These are phyloP conservation scores for Drosophila persimilis DNA, from an alignment of 1,140 invertebrate genomes.

Conservation along the genomic window DNA sequence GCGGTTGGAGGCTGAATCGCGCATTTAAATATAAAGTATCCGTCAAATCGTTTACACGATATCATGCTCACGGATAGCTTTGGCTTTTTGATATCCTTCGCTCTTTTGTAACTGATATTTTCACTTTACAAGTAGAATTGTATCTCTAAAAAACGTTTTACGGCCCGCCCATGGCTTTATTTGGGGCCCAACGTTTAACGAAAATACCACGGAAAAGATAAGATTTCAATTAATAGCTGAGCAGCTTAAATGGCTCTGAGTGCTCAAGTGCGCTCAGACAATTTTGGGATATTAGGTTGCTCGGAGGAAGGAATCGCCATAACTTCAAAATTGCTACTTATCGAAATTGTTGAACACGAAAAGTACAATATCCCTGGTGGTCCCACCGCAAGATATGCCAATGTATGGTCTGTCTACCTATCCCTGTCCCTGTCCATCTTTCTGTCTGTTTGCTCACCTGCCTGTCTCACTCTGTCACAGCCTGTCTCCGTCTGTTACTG, in stretches of 20 bases:
- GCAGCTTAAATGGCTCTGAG: not conserved
- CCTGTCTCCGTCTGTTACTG: too few species aligned
- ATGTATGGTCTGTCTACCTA: not conserved
- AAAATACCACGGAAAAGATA: constrained; percentile 5
- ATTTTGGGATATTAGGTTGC: not conserved
- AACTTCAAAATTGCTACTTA: constrained; percentile 9
- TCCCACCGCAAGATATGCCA: not conserved
- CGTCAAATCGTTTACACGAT: too few species aligned
- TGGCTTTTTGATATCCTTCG: too few species aligned
- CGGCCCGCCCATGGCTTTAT: not conserved
- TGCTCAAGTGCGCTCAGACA: too few species aligned
- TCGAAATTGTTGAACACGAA: not conserved
- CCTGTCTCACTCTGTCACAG: not conserved
- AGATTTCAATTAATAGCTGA: constrained; percentile 5
- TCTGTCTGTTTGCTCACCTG: not conserved
- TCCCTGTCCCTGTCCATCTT: too few species aligned
- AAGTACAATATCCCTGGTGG: constrained; percentile 1
- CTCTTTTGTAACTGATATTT: constrained; percentile 2
- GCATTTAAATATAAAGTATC: too few species aligned
- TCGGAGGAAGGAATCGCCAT: not conserved
- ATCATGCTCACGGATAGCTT: too few species aligned
- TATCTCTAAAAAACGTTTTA: not conserved
- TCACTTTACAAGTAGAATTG: not conserved
- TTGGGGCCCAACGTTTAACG: not conserved
- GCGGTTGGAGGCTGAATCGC: too few species aligned